Percentiles rank a stretch among this genome's conserved stretches.
These are phyloP conservation scores for Aethes cnicana DNA, from an alignment of 2,888 invertebrate genomes.

Conservation along the genomic window DNA sequence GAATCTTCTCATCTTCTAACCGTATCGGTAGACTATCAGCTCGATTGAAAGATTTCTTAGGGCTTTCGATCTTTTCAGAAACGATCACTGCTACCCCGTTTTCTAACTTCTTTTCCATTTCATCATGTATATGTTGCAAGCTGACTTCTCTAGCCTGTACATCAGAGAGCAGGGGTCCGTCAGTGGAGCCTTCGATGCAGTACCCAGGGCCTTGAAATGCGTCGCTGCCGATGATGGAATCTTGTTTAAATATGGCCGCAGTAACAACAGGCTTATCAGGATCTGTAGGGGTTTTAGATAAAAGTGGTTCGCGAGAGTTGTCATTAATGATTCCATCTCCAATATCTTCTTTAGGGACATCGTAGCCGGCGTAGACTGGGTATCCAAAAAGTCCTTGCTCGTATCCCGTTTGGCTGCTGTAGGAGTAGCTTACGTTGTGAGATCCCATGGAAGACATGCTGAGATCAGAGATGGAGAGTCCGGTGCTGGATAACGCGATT, in stretches of 20 bases:
- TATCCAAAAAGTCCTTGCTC: constrained; percentile 88
- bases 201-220: constrained; percentile 71
- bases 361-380: constrained; percentile 83
- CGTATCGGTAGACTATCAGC: constrained; percentile 81
- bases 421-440: constrained; percentile 88
- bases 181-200: constrained; percentile 76
- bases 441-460: constrained; percentile 88
- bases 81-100: constrained; percentile 66
- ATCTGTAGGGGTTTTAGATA: constrained; percentile 73
- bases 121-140: constrained; percentile 68
- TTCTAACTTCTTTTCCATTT: constrained; percentile 62
- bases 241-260: constrained; percentile 86
- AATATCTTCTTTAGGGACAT: constrained; percentile 64
- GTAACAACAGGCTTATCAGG: constrained; percentile 86
- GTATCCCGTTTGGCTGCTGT: constrained; percentile 90
- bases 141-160: constrained; percentile 74
- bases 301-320: constrained; percentile 74
- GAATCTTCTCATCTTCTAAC: constrained; percentile 69
- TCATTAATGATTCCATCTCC: constrained; percentile 64
- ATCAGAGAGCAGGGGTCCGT: constrained; percentile 77
- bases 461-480: constrained; percentile 91
- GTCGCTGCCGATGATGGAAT: constrained; percentile 77
- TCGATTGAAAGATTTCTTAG: constrained; percentile 74
- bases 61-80: constrained; percentile 62
- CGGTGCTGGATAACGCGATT: constrained; percentile 85